Evolutionary conservation across 1,140 invertebrate genomes (phyloP).

Genomic region (Ericerus pela): DNA sequence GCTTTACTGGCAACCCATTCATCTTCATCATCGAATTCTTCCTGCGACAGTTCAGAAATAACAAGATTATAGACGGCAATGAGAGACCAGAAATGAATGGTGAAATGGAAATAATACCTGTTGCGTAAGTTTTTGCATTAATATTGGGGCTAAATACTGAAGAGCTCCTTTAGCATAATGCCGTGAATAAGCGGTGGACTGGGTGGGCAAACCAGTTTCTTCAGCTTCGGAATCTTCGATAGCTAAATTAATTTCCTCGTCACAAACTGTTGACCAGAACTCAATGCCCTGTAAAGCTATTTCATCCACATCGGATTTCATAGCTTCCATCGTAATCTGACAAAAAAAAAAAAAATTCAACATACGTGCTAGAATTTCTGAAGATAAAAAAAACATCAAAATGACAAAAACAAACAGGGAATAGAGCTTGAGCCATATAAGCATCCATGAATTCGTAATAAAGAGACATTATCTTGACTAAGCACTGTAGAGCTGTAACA

Average conservation of each 20-base stretch:
- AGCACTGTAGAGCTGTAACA: constrained; percentile 91
- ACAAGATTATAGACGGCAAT: neutral
- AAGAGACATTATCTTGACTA: constrained; percentile 96
- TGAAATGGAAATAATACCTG: too few relatives aligned
- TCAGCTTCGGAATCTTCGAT: constrained; percentile 87
- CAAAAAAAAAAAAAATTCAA: too few relatives aligned
- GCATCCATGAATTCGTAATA: constrained; percentile 99
- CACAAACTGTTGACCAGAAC: constrained; percentile 99
- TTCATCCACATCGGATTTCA: constrained; percentile 92
- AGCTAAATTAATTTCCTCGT: constrained; percentile 93
- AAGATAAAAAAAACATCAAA: too few relatives aligned
- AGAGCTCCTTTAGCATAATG: constrained; percentile 93
- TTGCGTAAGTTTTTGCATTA: constrained; percentile 87
- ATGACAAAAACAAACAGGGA: constrained; percentile 60
- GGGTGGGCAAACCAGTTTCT: constrained; percentile 80
- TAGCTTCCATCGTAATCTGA: constrained; percentile 91
- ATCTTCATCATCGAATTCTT: constrained; percentile 87
- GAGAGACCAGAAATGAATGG: neutral
- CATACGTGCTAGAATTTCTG: too few relatives aligned
- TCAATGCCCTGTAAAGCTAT: constrained; percentile 97
- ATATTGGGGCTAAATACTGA: constrained; percentile 83
- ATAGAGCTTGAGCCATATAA: constrained; percentile 97
- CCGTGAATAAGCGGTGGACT: constrained; percentile 73
- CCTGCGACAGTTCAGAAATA: too few relatives aligned
- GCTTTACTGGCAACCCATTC: constrained; percentile 99